Percentiles rank a stretch among this genome's conserved stretches.
Conservation (phyloP, 2,888 invertebrate genomes). For the Dicyrtoma fusca region DNA sequence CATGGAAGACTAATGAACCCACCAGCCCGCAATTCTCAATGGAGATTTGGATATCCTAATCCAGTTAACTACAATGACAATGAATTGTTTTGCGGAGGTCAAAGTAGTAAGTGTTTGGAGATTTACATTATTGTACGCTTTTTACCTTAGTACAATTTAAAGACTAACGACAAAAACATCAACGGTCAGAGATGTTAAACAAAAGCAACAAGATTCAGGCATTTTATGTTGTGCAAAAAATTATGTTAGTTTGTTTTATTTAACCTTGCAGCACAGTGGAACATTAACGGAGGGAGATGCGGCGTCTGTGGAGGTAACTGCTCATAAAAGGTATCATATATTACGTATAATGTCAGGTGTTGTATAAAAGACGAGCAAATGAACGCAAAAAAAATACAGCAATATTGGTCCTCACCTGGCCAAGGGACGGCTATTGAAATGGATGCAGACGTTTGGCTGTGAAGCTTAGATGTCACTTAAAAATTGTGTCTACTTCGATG, state of each 20-base stretch:
- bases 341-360: no score
- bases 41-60: conserved; percentile 92
- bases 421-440: no score
- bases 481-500: not conserved
- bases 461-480: no score
- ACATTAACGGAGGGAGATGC: conserved; percentile 69
- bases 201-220: no score
- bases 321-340: no score
- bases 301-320: conserved; percentile 69
- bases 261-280: conserved; percentile 32
- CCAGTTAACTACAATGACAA: conserved; percentile 94
- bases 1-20: conserved; percentile 92
- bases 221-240: not conserved
- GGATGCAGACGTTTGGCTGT: not conserved
- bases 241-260: not conserved
- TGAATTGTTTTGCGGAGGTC: conserved; percentile 90
- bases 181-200: no score
- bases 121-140: not conserved
- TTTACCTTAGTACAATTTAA: not conserved
- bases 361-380: no score
- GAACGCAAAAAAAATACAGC: no score
- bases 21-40: conserved; percentile 90
- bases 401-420: no score
- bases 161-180: no score
- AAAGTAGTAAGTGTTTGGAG: conserved; percentile 72